phyloP scores from a whole-genome alignment of 2,888 invertebrate species.

The Bellardia bayeri region DNA sequence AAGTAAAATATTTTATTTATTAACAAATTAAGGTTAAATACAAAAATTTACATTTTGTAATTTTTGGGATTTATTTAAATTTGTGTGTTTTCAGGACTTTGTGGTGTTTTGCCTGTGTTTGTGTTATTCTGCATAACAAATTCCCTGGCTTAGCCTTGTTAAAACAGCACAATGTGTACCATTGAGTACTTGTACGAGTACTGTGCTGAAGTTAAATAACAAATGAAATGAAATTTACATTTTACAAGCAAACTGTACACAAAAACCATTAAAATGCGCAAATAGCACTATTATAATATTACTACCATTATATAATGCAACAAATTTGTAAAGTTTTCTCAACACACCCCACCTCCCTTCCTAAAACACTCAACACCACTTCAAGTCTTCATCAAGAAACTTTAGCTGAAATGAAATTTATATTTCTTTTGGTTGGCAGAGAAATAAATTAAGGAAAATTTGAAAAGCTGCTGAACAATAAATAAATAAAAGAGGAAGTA shows the following conservation, averaged over 20 bases:
- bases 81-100: too few species aligned
- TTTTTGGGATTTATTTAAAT: too few species aligned
- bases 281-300: conserved; percentile 12
- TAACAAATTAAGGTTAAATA: too few species aligned
- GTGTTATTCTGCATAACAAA: too few species aligned
- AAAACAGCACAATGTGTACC: neutral
- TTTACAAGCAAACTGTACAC: conserved; percentile 13
- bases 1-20: too few species aligned
- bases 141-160: too few species aligned
- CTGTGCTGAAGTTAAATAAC: conserved; percentile 27
- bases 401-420: neutral
- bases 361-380: neutral
- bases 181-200: neutral
- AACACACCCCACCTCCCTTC: neutral
- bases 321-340: conserved; percentile 42
- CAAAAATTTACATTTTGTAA: too few species aligned
- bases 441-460: conserved; percentile 38
- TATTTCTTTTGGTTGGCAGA: neutral
- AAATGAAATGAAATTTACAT: conserved; percentile 51
- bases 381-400: conserved; percentile 14
- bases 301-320: conserved; percentile 38
- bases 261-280: conserved; percentile 2
- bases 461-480: conserved; percentile 4
- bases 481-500: neutral
- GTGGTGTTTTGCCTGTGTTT: too few species aligned